Evolutionary conservation across 1,140 invertebrate genomes (phyloP).

Genomic region (Meloidogyne hapla): DNA sequence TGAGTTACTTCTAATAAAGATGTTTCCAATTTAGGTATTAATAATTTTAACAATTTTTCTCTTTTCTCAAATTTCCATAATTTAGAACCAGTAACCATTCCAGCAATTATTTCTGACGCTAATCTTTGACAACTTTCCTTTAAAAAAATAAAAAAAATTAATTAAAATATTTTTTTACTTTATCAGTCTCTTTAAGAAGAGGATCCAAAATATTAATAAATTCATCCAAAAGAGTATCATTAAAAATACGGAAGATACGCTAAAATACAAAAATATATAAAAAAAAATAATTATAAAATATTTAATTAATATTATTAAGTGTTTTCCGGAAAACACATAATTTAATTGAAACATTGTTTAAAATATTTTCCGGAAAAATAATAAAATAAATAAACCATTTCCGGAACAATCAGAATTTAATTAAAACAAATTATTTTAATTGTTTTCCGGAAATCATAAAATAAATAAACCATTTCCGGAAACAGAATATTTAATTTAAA

Average conservation of each 20-base stretch:
- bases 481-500: neutral
- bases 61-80: constrained; percentile 76
- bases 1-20: constrained; percentile 60
- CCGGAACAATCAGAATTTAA: neutral
- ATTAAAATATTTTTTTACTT: constrained; percentile 30
- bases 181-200: constrained; percentile 71
- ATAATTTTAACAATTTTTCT: constrained; percentile 64
- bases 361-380: too few relatives aligned
- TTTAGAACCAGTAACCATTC: constrained; percentile 76
- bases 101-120: constrained; percentile 78
- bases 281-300: too few relatives aligned
- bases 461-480: neutral
- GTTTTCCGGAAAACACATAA: too few relatives aligned
- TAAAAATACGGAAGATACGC: constrained; percentile 78
- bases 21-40: constrained; percentile 61
- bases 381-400: neutral
- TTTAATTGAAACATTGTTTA: neutral
- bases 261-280: constrained; percentile 64
- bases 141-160: neutral
- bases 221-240: constrained; percentile 70
- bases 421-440: neutral
- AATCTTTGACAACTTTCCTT: constrained; percentile 79
- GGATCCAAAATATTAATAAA: constrained; percentile 73
- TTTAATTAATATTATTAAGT: too few relatives aligned
- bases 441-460: too few relatives aligned